Base-by-base conservation (phyloP, 2,888 invertebrate genomes). In the Drosophila paranaensis region DNA sequence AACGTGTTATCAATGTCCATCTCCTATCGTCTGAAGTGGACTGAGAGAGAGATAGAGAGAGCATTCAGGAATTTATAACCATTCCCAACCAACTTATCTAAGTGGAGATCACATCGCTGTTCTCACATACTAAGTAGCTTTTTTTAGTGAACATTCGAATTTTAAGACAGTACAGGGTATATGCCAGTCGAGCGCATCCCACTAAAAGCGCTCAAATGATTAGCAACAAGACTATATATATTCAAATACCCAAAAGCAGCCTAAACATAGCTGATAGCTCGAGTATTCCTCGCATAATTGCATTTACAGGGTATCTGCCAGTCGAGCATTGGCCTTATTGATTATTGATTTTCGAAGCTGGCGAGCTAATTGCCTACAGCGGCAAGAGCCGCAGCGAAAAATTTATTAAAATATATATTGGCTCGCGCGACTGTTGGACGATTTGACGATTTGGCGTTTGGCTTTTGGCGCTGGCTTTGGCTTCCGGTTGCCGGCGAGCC, bases 381-480 rank as follows among this genome's bases (percentile, higher is more conserved):
- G 33, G 11, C 48, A 33, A 57, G 13, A 55, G 20, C 6, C 11
- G 1, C 9, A 30, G 46, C n/a, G 20, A 5, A 11, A 57, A 54
- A 69, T 64, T 62, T 60, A 83, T 87, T 75, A 78, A 73, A 71
- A 84, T 75, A 70, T 68, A 81, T 66, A 67, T 65, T 57, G 35
- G 57, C 54, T 11, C 25, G 30, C 6, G 2, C 30, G 48, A 10
- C 48, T 48, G 48, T 48, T 48, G 30, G 48, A n/a, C 48, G 48
- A 30, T 48, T 11, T 30, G 48, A 25, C 25, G 33, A 33, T 33
- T 14, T n/a, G 45, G 13, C 46, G 39, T 30, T 62, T 39, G 42
- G 53, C 42, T 48, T 14, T 33, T 14, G 51, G 13, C 48, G 30
- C 30, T 14, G 51, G 13, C 48, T 33, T 55, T 60, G 50, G 50